Conservation (phyloP, 2,113 vertebrate genomes). For the Salminus brasiliensis region DNA sequence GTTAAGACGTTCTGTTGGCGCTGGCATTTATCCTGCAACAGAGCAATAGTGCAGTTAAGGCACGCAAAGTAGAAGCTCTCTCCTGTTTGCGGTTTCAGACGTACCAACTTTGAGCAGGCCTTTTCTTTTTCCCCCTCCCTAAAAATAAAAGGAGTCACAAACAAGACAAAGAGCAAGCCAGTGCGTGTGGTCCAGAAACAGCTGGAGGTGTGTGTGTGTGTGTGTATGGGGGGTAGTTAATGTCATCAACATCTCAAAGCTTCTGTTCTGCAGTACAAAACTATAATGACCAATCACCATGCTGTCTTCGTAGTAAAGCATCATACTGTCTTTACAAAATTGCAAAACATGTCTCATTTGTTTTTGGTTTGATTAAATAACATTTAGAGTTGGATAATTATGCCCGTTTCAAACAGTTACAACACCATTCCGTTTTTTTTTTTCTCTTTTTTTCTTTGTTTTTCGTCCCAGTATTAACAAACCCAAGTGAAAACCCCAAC, state of each 20-base stretch:
- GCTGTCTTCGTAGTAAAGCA: constrained; percentile 17
- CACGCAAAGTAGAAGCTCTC: constrained; percentile 19
- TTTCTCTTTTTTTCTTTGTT: background rate
- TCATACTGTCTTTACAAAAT: constrained; percentile 34
- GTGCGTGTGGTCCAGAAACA: constrained; percentile 26
- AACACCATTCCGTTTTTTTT: constrained; percentile 35
- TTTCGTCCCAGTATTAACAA: constrained; percentile 25
- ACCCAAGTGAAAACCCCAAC: constrained; percentile 45
- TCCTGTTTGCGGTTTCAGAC: background rate
- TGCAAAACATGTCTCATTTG: constrained; percentile 35
- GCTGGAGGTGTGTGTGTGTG: no score
- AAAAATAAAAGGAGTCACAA: background rate
- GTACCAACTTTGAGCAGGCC: constrained; percentile 14
- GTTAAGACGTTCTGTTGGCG: background rate
- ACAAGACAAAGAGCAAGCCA: constrained; percentile 33
- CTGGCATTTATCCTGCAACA: background rate
- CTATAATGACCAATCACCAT: constrained; percentile 29
- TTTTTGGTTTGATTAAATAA: constrained; percentile 54
- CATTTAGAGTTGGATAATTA: constrained; percentile 10
- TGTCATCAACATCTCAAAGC: constrained; percentile 5
- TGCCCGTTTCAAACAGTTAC: constrained; percentile 37
- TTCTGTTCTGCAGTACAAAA: constrained; percentile 33
- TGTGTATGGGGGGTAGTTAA: background rate
- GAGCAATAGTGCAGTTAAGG: constrained; percentile 16
- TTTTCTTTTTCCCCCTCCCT: background rate